These are phyloP conservation scores for Amphiura filiformis DNA, from an alignment of 35 echinoderm and acorn worm species.

Conservation along the genomic window DNA sequence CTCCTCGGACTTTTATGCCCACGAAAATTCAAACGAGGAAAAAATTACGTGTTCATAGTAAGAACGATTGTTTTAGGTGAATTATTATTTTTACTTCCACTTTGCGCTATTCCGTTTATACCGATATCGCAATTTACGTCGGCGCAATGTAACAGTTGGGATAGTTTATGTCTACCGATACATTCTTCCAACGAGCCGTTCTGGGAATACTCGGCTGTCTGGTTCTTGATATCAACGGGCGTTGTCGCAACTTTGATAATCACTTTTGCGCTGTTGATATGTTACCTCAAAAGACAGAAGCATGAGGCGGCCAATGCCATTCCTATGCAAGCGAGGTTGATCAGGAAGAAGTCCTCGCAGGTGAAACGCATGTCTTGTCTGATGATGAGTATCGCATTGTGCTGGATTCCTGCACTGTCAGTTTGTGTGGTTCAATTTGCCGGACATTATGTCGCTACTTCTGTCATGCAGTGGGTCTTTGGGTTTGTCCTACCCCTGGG, in stretches of 20 bases:
- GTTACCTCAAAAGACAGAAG: conserved; percentile 48
- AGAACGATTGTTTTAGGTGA: conserved; percentile 29
- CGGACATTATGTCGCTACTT: conserved; percentile 7
- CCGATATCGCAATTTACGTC: conserved; percentile 29
- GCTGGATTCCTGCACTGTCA: conserved; percentile 32
- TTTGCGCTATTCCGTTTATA: conserved; percentile 35
- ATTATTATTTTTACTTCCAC: conserved; percentile 14
- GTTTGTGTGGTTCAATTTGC: conserved; percentile 24
- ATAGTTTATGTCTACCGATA: conserved; percentile 43
- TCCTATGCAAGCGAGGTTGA: conserved; percentile 53
- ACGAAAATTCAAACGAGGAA: conserved; percentile 43
- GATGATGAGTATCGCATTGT: conserved; percentile 35
- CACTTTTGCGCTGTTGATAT: conserved; percentile 21
- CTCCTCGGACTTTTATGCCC: conserved; percentile 46
- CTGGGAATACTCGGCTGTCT: conserved; percentile 31
- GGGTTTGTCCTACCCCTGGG: conserved; percentile 44
- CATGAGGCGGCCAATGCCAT: conserved; percentile 4
- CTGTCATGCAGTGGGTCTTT: conserved; percentile 53
- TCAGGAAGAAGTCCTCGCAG: conserved; percentile 40
- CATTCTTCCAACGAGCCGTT: conserved; percentile 17
- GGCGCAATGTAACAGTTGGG: conserved; percentile 14
- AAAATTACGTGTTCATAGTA: conserved; percentile 38
- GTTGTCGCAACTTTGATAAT: conserved; percentile 30
- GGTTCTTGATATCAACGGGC: conserved; percentile 22
- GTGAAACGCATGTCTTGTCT: conserved; percentile 41